phyloP scores from a whole-genome alignment of 2,797 vertebrate genomes.

The Aplochiton taeniatus region DNA sequence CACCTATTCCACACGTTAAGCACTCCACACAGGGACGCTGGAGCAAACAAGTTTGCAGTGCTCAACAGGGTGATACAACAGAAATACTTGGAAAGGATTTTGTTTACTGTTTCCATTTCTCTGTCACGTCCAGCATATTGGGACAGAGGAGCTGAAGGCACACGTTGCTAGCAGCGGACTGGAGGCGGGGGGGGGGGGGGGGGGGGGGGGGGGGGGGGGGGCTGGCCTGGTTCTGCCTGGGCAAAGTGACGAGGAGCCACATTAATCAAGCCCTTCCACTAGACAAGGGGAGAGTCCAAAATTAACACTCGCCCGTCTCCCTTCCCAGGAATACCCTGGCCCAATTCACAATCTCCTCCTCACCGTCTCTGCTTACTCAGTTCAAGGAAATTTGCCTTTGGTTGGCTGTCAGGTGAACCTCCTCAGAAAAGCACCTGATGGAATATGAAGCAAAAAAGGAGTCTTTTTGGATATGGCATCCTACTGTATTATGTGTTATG shows the following conservation, averaged over 20 bases:
- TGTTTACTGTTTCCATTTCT: background rate
- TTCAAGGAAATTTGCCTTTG: no score
- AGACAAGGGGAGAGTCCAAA: slow-evolving; percentile 56
- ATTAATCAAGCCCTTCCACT: slow-evolving; percentile 64
- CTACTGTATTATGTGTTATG: no score
- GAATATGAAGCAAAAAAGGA: no score
- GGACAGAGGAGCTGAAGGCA: background rate
- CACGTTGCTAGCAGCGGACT: background rate
- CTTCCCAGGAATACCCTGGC: slow-evolving; percentile 54
- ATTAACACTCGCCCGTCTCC: slow-evolving; percentile 51
- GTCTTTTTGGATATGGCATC: no score
- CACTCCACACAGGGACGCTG: no score
- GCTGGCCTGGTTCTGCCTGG: slow-evolving; percentile 66
- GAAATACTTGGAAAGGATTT: no score
- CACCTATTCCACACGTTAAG: no score
- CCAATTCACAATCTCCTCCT: slow-evolving; percentile 28
- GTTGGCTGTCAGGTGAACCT: no score
- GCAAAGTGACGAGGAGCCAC: slow-evolving; percentile 52
- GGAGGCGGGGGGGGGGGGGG: background rate
- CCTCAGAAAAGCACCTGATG: no score
- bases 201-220: background rate
- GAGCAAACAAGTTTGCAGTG: no score
- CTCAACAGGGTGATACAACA: no score
- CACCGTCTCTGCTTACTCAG: background rate
- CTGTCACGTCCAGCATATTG: background rate